Conservation (phyloP, 2,888 invertebrate species). For the Amphipyra berbera region DNA sequence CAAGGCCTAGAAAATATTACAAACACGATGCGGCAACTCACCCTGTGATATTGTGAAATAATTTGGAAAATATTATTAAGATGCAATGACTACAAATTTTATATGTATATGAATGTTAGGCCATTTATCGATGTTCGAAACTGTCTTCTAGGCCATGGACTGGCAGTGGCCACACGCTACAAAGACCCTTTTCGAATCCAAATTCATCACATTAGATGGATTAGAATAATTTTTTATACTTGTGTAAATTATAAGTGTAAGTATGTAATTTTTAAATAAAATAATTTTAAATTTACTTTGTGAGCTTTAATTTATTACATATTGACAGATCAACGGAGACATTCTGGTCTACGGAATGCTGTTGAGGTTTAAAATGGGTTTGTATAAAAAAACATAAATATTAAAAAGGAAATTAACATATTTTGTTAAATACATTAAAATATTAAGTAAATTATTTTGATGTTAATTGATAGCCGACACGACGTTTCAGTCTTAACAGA, state of each 20-base stretch:
- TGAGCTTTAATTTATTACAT: slow-evolving; percentile 21
- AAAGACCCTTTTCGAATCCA: slow-evolving; percentile 47
- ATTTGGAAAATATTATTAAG: slow-evolving; percentile 35
- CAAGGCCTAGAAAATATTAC: slow-evolving; percentile 33
- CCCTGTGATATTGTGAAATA: slow-evolving; percentile 47
- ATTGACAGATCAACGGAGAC: not conserved
- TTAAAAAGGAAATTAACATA: not conserved
- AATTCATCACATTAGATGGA: slow-evolving; percentile 66
- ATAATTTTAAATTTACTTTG: slow-evolving; percentile 71
- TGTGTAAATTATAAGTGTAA: slow-evolving; percentile 86
- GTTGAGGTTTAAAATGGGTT: not conserved
- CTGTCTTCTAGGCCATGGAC: slow-evolving; percentile 25
- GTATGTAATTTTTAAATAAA: slow-evolving; percentile 82
- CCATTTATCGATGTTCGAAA: slow-evolving; percentile 10
- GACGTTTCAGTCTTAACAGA: slow-evolving; percentile 1
- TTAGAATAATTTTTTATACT: slow-evolving; percentile 76
- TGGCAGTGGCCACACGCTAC: slow-evolving; percentile 12
- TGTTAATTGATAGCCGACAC: no score
- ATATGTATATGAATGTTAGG: slow-evolving; percentile 19
- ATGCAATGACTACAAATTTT: slow-evolving; percentile 31
- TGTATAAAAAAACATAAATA: slow-evolving; percentile 8
- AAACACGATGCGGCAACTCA: slow-evolving; percentile 25
- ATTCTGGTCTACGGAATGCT: not conserved
- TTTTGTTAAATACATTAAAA: not conserved
- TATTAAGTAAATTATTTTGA: not conserved